phyloP scores from a whole-genome alignment of 2,797 vertebrate genomes.

The Syncerus caffer region DNA sequence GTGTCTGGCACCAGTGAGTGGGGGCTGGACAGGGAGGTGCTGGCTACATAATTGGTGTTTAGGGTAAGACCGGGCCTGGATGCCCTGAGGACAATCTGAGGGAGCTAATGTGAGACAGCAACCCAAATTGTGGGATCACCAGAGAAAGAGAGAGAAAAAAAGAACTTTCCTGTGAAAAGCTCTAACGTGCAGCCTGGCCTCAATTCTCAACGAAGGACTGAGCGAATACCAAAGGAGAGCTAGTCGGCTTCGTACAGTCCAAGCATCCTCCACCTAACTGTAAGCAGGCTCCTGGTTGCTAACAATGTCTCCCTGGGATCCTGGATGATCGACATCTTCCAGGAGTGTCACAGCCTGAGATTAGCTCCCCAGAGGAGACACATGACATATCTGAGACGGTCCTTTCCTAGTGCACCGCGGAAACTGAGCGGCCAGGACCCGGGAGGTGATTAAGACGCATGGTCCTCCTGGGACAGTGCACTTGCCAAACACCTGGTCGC shows the following conservation, averaged over 20 bases:
- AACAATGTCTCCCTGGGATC: too few relatives aligned
- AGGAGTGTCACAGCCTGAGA: too few relatives aligned
- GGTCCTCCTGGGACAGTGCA: too few relatives aligned
- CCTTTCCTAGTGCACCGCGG: too few relatives aligned
- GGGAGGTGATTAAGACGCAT: too few relatives aligned
- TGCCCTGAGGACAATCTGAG: background rate
- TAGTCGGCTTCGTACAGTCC: background rate
- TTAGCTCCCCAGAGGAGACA: too few relatives aligned
- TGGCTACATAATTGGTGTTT: background rate
- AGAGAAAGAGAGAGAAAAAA: background rate
- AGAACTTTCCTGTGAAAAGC: background rate
- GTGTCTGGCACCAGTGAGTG: background rate
- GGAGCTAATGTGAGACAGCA: background rate
- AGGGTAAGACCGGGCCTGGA: background rate
- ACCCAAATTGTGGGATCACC: background rate
- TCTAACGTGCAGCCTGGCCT: background rate
- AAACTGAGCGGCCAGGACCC: too few relatives aligned
- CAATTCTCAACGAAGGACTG: background rate
- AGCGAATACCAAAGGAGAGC: background rate
- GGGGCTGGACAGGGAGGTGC: background rate
- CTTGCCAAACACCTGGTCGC: too few relatives aligned
- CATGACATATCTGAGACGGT: too few relatives aligned
- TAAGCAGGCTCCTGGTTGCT: too few relatives aligned
- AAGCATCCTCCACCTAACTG: background rate
- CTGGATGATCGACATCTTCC: too few relatives aligned